Percentiles rank a stretch among this genome's conserved stretches.
phyloP scores from a whole-genome alignment of 2,888 invertebrate species.

The Ennomos fuscantarius region DNA sequence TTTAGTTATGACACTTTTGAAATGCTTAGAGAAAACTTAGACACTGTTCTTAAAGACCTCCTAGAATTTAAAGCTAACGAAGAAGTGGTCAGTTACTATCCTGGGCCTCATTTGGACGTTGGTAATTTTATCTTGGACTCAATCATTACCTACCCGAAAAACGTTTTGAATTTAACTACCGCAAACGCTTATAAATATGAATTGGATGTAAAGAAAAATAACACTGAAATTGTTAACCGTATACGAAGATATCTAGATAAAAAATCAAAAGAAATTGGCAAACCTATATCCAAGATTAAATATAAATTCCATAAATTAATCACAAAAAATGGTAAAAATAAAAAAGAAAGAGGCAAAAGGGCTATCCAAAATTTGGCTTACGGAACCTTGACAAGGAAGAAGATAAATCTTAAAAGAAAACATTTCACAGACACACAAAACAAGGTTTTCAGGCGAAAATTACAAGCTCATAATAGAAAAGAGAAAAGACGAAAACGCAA shows the following conservation, averaged over 20 bases:
- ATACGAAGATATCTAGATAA: conserved; percentile 69
- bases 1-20: conserved; percentile 94
- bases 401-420: conserved; percentile 33
- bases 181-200: conserved; percentile 41
- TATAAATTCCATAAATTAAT: conserved; percentile 45
- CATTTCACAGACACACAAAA: conserved; percentile 35
- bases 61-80: conserved; percentile 83
- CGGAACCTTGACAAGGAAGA: conserved; percentile 8
- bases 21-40: conserved; percentile 93
- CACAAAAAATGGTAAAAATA: conserved; percentile 17
- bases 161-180: conserved; percentile 38
- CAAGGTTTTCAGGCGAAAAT: conserved; percentile 47
- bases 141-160: conserved; percentile 44
- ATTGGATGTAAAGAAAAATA: conserved; percentile 43
- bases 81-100: conserved; percentile 59
- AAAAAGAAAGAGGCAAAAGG: conserved; percentile 36
- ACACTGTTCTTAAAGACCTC: conserved; percentile 88
- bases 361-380: conserved; percentile 14
- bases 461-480: conserved; percentile 44
- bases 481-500: conserved; percentile 39
- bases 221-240: conserved; percentile 63
- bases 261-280: conserved; percentile 52
- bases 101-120: conserved; percentile 66
- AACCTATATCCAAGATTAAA: conserved; percentile 51
- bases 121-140: conserved; percentile 45